Conservation (phyloP, 2,113 vertebrate genomes). For the Noctilio leporinus region DNA sequence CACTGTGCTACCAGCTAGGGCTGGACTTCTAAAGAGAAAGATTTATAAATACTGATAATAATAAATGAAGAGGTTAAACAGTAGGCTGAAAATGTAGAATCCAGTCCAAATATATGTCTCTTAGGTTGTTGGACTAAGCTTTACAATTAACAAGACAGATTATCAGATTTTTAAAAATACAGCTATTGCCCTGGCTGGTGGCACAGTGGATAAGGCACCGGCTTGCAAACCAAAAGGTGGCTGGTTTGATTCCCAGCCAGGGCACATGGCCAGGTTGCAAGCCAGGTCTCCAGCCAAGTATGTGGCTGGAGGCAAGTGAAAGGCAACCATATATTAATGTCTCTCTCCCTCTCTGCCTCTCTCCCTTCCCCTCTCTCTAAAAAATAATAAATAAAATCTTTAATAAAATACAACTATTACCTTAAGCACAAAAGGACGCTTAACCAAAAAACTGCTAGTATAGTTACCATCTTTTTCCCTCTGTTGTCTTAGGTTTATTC, state of each 20-base stretch:
- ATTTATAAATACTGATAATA: not conserved
- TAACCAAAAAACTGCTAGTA: not conserved
- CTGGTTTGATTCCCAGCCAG: too few species aligned
- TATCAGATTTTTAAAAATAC: not conserved
- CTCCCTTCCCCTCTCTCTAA: too few species aligned
- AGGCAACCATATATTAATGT: too few species aligned
- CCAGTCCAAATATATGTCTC: not conserved
- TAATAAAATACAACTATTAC: not conserved
- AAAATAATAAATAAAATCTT: too few species aligned
- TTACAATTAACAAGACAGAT: not conserved
- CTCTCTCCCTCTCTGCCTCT: too few species aligned
- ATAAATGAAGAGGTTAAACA: not conserved
- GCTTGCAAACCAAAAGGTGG: too few species aligned
- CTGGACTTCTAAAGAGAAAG: not conserved
- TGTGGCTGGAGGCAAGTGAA: too few species aligned
- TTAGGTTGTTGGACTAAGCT: not conserved
- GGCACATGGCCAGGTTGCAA: too few species aligned
- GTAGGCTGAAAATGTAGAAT: not conserved
- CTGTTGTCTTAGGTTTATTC: not conserved
- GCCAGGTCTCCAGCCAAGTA: too few species aligned
- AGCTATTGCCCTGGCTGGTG: too few species aligned
- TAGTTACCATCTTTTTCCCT: not conserved
- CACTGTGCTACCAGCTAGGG: too few species aligned
- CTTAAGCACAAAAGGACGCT: not conserved
- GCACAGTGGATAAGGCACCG: too few species aligned